Evolutionary conservation across 2,797 vertebrate genomes (phyloP).

Genomic region (Luscinia luscinia): DNA sequence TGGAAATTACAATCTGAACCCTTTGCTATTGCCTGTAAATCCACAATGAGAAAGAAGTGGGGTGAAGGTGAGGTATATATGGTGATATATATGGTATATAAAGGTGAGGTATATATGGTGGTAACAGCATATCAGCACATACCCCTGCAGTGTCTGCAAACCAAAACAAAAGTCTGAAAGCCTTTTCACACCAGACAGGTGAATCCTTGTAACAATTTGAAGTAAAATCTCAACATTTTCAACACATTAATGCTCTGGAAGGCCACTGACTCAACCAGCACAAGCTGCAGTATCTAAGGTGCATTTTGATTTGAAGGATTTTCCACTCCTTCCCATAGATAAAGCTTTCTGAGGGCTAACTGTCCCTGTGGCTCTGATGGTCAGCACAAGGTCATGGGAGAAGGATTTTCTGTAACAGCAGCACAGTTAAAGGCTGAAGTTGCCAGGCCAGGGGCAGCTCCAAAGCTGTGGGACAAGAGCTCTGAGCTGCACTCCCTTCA

Average conservation of each 20-base stretch:
- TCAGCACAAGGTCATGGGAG: background rate
- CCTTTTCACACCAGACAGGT: background rate
- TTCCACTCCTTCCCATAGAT: background rate
- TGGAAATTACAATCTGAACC: background rate
- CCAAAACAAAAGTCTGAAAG: background rate
- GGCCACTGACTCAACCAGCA: background rate
- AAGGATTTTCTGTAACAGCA: background rate
- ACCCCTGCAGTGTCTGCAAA: background rate
- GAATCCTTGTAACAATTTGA: background rate
- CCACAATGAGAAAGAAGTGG: background rate
- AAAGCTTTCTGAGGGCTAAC: background rate
- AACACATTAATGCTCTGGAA: background rate
- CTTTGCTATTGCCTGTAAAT: background rate
- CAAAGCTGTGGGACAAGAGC: background rate
- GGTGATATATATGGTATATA: no score
- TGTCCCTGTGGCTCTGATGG: background rate
- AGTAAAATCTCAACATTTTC: background rate
- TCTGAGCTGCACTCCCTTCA: accelerated
- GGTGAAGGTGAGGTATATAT: background rate
- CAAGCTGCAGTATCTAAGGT: background rate
- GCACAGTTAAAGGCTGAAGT: background rate
- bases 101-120: no score
- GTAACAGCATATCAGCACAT: accelerated
- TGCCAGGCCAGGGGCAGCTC: background rate
- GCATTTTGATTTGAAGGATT: background rate